phyloP scores from a whole-genome alignment of 2,113 vertebrate species.

The Tapirus terrestris region DNA sequence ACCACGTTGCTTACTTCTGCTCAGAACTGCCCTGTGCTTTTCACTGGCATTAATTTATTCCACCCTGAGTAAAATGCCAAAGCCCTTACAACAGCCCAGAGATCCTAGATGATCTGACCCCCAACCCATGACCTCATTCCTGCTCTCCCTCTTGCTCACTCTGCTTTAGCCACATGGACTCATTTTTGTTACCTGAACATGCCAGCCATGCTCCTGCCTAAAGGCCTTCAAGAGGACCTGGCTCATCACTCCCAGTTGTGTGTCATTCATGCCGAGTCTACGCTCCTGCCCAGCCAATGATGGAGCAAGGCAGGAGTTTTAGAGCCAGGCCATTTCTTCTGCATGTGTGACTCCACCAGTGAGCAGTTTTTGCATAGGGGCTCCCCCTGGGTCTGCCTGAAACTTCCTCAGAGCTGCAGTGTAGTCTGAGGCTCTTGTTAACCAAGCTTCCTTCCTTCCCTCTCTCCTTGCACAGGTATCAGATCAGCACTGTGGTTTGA shows the following conservation, averaged over 20 bases:
- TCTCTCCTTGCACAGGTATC: neutral
- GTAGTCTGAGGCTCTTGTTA: neutral
- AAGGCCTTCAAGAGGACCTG: neutral
- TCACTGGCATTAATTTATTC: neutral
- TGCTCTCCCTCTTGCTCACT: neutral
- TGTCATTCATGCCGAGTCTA: no score
- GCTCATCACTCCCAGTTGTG: neutral
- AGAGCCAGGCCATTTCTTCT: neutral
- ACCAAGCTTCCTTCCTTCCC: neutral
- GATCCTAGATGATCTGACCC: neutral
- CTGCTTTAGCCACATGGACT: neutral
- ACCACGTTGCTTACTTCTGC: neutral
- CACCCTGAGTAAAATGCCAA: neutral
- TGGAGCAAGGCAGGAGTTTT: neutral
- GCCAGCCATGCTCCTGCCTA: neutral
- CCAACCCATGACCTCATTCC: fast-evolving
- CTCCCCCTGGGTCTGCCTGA: fast-evolving
- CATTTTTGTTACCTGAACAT: neutral
- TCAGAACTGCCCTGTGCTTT: neutral
- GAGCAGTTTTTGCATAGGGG: neutral
- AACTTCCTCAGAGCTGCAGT: neutral
- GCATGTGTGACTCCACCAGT: no score
- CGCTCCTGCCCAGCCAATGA: neutral
- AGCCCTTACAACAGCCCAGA: neutral
- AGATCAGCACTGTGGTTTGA: neutral